These are phyloP conservation scores for Pollenia griseotomentosa DNA, from an alignment of 2,888 invertebrate genomes.

Conservation along the genomic window DNA sequence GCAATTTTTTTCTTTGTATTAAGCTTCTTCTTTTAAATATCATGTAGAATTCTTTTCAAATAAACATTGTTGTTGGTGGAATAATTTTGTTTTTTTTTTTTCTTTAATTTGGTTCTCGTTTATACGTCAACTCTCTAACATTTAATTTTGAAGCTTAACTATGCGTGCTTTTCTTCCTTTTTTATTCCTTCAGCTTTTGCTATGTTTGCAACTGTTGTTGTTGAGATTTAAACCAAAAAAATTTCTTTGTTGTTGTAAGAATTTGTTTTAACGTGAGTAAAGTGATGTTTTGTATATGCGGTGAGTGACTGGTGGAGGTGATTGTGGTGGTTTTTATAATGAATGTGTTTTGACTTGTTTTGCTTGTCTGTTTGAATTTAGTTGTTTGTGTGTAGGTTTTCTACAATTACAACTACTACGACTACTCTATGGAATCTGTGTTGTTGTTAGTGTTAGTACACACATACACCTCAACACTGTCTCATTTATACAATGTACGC, in stretches of 20 bases:
- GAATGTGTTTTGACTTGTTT: conserved; percentile 38
- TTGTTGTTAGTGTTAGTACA: background rate
- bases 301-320: background rate
- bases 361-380: conserved; percentile 1
- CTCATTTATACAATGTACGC: background rate
- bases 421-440: conserved; percentile 41
- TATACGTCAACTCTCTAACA: conserved; percentile 39
- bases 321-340: conserved; percentile 24
- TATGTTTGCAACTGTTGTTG: background rate
- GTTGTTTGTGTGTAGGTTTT: background rate
- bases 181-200: conserved; percentile 13
- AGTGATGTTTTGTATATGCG: conserved; percentile 1
- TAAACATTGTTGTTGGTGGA: background rate
- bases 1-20: conserved; percentile 8
- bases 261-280: background rate
- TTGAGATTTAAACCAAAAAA: background rate
- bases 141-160: conserved; percentile 28
- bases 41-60: background rate
- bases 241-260: background rate
- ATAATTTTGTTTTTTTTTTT: background rate
- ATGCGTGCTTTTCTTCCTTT: conserved; percentile 34
- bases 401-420: conserved; percentile 22
- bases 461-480: background rate
- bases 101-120: background rate
- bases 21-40: conserved; percentile 13